Base-by-base conservation (phyloP, 2,888 invertebrate genomes). In the Conus canariensis region DNA sequence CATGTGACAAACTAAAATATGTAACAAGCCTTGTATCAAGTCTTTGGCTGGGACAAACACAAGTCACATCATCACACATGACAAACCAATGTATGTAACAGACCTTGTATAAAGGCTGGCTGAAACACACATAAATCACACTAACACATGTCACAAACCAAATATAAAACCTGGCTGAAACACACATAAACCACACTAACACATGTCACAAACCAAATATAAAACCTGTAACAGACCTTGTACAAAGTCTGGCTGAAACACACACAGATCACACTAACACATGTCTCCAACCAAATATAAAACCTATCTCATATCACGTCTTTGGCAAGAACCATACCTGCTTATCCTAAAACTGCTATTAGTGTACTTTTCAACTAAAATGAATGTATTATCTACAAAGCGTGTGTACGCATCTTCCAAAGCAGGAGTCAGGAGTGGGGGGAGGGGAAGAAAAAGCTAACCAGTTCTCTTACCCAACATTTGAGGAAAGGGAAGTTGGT, bases 71-170 rank as follows among this genome's bases (percentile, higher is more conserved):
- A 30, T 30, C 58, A 83, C 4, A 45, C 30, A 30, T 30, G 30
- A 30, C 30, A 30, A 30, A 30, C 0, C 30, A 30, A 30, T 1
- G 30, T 99, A 93, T 98, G 98, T 25, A 99, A 97, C 98, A 99
- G 98, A 56, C 98, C 98, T 91, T 97, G 97, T 94, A 99, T 99
- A 92, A 99, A 97, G 96, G 99, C 98, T 99, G 2, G 99, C 97
- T 97, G 95, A 60, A 94, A 67, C 82, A 90, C 56, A 89, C 59
- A 82, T 30, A 85, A 85, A 22, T 10, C 30, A 30, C 30, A 30
- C 30, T 30, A 30, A 30, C 58, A 83, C 4, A 45, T 30, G 30
- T 30, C 30, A 30, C 30, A 30, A n/a, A n/a, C n/a, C n/a, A n/a
- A n/a, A 97, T 94, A 99, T 99, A 92, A 99, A 97, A 96, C 99